Base-by-base conservation (phyloP, 2,797 vertebrate species). In the Anolis apletophallus region DNA sequence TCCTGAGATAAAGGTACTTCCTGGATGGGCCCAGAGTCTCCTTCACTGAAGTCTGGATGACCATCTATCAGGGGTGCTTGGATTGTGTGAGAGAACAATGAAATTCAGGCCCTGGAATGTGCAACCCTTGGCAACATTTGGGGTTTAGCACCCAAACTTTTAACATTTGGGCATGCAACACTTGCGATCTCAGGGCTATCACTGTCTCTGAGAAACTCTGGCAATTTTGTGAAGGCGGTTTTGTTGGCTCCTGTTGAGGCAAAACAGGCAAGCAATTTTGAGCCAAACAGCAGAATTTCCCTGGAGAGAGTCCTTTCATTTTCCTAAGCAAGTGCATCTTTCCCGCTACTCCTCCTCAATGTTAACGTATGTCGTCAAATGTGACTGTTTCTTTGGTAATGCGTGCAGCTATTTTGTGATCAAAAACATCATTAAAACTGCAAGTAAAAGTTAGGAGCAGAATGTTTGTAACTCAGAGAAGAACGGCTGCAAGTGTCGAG, bases 371-470 rank as follows among this genome's bases (percentile, higher is more conserved):
- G 78, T 89, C 80, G 81, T 85, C 55, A 68, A 76, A 12, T 72
- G 13, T 57, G 50, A 29, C 29, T 55, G 83, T 23, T 81, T 82
- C 74, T 88, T 84, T 69, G 50, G n/a, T 57, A 74, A 32, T 32
- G 17, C 46, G 1, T 61, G 74, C 11, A 71, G 79, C 80, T 86
- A 85, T 73, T 59, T 81, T 81, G 80, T 71, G 72, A 84, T 78
- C 68, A 88, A 87, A 73, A 17, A 67, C 23, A 88, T 74, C 80
- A 80, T 34, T 88, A 85, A 81, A 61, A 69, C 61, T 87, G 87
- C 79, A 86, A 89, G 69, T 34, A 59, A 87, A 64, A 82, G 73
- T 72, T 55, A 55, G 79, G 26, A 82, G 34, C 34, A 34, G 68
- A 87, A 85, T 77, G 68, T 88, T 86, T 80, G 54, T 40, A 81